Percentiles rank a stretch among this genome's conserved stretches.
These are phyloP conservation scores for Marisa cornuarietis DNA, from an alignment of 1,140 invertebrate species.

Conservation along the genomic window DNA sequence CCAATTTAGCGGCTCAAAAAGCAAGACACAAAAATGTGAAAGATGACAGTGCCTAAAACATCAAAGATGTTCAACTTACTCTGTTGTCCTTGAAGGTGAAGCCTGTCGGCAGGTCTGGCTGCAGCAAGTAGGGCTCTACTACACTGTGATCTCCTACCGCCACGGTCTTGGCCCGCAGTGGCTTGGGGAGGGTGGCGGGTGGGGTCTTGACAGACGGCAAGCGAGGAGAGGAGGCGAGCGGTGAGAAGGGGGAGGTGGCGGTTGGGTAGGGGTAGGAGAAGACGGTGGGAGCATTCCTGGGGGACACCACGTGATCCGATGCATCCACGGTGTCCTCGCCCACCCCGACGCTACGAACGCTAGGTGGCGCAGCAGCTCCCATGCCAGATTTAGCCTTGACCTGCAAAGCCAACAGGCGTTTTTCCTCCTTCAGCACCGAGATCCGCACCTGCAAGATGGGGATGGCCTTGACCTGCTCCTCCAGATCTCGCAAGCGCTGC, in stretches of 20 bases:
- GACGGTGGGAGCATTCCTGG: not conserved
- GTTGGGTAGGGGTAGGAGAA: conserved; percentile 14
- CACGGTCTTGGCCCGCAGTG: conserved; percentile 34
- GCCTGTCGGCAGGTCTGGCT: conserved; percentile 47
- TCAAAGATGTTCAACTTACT: not conserved
- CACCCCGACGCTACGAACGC: conserved; percentile 56
- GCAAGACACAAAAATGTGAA: too few species aligned
- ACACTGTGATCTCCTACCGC: conserved; percentile 61
- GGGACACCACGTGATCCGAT: not conserved
- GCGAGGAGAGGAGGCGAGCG: conserved; percentile 22
- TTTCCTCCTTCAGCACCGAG: conserved; percentile 78
- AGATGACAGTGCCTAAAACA: too few species aligned
- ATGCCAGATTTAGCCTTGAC: conserved; percentile 64
- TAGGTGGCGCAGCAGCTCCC: conserved; percentile 24
- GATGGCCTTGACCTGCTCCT: conserved; percentile 85
- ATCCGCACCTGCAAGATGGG: conserved; percentile 80
- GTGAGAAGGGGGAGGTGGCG: conserved; percentile 20
- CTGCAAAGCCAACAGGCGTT: conserved; percentile 73
- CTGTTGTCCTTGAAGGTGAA: conserved; percentile 45
- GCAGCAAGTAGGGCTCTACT: conserved; percentile 50
- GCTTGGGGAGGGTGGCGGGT: conserved; percentile 50
- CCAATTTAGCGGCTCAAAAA: too few species aligned
- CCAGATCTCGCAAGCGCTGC: conserved; percentile 80
- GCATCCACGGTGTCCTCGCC: conserved; percentile 54
- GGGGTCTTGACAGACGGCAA: conserved; percentile 35